These are phyloP conservation scores for Alethe castanea DNA, from an alignment of 2,113 vertebrate species.

Conservation along the genomic window DNA sequence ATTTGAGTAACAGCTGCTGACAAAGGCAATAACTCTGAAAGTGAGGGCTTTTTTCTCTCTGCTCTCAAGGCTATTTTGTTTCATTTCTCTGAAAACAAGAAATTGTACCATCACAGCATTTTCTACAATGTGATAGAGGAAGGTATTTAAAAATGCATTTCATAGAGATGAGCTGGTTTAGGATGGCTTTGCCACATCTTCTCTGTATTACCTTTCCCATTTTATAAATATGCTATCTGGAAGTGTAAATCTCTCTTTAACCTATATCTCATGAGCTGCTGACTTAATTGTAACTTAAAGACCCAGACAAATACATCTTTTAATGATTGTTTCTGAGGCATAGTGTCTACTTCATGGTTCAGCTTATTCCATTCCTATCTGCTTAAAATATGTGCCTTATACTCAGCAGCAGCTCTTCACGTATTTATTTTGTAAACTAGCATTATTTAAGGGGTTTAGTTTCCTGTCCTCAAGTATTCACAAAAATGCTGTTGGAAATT, in stretches of 20 bases:
- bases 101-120: background rate
- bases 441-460: background rate
- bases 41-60: background rate
- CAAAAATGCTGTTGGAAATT: background rate
- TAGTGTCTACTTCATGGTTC: background rate
- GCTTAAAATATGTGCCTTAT: background rate
- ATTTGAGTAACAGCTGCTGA: slow-evolving; percentile 38
- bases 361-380: background rate
- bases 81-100: background rate
- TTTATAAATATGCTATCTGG: background rate
- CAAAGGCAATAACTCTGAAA: background rate
- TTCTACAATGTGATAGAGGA: background rate
- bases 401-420: background rate
- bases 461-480: background rate
- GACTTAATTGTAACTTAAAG: background rate
- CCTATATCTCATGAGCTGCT: background rate
- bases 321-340: background rate
- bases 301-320: background rate
- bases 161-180: background rate
- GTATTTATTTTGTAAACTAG: background rate
- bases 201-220: background rate
- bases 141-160: background rate
- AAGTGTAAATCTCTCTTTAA: background rate
- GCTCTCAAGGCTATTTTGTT: slow-evolving; percentile 3
- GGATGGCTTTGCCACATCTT: background rate